Percentiles rank a stretch among this genome's conserved stretches.
phyloP scores from a whole-genome alignment of 2,113 vertebrate species.

The Tupaia chinensis region DNA sequence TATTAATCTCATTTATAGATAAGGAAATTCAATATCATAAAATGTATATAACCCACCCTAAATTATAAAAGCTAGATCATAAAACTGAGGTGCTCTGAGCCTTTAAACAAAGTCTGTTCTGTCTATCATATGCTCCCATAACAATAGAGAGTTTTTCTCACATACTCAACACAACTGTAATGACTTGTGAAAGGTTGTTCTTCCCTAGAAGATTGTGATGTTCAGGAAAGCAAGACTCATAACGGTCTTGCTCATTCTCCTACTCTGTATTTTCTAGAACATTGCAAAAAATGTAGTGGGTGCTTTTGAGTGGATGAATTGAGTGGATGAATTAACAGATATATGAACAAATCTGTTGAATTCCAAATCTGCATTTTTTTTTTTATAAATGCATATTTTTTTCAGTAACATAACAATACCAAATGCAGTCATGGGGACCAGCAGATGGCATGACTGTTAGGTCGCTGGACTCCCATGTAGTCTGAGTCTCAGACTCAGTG shows the following conservation, averaged over 20 bases:
- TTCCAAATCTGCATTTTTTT: not conserved
- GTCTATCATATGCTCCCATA: not conserved
- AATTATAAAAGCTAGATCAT: not conserved
- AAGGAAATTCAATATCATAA: not conserved
- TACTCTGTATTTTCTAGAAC: not conserved
- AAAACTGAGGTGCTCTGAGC: not conserved
- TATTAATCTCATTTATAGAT: not conserved
- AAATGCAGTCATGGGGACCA: no score
- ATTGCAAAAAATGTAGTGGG: no score
- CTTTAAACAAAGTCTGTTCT: not conserved
- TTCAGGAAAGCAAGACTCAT: fast-evolving
- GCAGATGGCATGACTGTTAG: no score
- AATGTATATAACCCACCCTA: not conserved
- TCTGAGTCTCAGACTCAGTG: no score
- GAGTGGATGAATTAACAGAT: not conserved
- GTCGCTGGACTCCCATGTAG: no score
- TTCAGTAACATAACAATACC: not conserved
- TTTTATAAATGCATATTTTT: not conserved
- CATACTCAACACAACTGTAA: no score
- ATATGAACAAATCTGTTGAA: not conserved
- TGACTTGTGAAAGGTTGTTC: not conserved
- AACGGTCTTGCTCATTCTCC: not conserved
- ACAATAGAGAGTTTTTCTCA: not conserved
- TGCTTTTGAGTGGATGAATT: not conserved
- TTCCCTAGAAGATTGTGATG: fast-evolving